Percentiles rank a stretch among this genome's conserved stretches.
Evolutionary conservation across 2,888 invertebrate genomes (phyloP).

Genomic region (Archips xylosteana): DNA sequence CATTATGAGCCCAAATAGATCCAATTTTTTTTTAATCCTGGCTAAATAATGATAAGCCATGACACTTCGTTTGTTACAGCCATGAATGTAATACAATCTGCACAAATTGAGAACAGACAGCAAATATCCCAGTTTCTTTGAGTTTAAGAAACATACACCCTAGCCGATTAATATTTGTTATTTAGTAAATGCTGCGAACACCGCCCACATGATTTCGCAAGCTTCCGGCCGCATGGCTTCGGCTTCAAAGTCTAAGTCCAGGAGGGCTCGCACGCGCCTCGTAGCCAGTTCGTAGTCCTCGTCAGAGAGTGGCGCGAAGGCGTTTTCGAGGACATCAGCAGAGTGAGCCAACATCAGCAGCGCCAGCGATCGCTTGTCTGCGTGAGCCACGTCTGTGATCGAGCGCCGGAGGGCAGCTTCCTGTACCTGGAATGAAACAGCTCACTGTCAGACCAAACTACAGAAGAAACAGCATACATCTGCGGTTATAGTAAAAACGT

Average conservation of each 20-base stretch:
- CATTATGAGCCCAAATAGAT: background rate
- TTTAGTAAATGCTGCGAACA: slow-evolving; percentile 99
- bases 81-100: background rate
- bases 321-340: slow-evolving; percentile 99
- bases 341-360: slow-evolving; percentile 98
- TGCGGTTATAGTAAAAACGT: no score
- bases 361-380: slow-evolving; percentile 97
- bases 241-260: slow-evolving; percentile 98
- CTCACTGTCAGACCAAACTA: background rate
- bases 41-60: background rate
- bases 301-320: slow-evolving; percentile 98
- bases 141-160: background rate
- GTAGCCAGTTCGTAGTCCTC: slow-evolving; percentile 99
- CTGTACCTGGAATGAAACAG: slow-evolving; percentile 89
- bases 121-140: slow-evolving; percentile 2
- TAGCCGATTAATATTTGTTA: slow-evolving; percentile 78
- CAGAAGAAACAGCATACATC: background rate
- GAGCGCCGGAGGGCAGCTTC: slow-evolving; percentile 98
- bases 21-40: slow-evolving; percentile 7
- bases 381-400: slow-evolving; percentile 98
- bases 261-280: slow-evolving; percentile 97
- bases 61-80: background rate
- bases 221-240: slow-evolving; percentile 97
- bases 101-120: background rate
- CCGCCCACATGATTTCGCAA: slow-evolving; percentile 99